Evolutionary conservation across 2,888 invertebrate species (phyloP), one percentile per base, ranked within the genome.

Genomic region (Macrophya annulata): DNA sequence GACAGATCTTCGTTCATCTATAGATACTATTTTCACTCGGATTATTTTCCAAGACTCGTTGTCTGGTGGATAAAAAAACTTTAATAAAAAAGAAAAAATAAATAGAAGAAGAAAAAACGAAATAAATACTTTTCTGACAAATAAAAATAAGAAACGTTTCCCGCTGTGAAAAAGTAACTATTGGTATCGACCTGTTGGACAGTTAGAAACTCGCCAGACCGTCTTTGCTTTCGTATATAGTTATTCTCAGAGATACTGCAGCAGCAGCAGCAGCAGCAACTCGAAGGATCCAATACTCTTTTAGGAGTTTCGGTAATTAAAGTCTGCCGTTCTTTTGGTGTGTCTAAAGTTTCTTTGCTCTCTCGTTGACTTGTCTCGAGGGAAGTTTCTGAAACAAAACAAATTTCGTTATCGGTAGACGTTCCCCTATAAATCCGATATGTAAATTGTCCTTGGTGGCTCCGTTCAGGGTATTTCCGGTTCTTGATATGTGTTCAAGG

Each of bases 101-200:
- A 55, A 55, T 25, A 55, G 12, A 21, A 25, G 21, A 62, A 43
- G 59, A 25, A 40, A 40, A 74, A 81, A 62, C 43, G 62, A 12
- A 81, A 5, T 81, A 62, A 43, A 81, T 77, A 77, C 77, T 81
- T 62, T 43, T 40, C 40, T 51, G 9, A 40, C 25, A 81, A 62
- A 81, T 43, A 77, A 81, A 59, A 81, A 81, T 62, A 81, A n/a
- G 43, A 62, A 6, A 43, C 12, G 12, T 62, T 62, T 3, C 6
- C 15, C 40, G 25, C 43, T 59, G 62, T 43, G 59, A 40, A 31
- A 62, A 81, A 62, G 43, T 51, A 81, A 62, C 59, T 62, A 81
- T 81, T 62, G 62, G 62, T 62, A 81, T 81, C 81, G 81, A 81
- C 81, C 62, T 81, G 81, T 81, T 81, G 81, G 81, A 81, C 81